A percentile compares a stretch with the other conserved stretches of the same genome.
phyloP scores from a whole-genome alignment of 2,888 invertebrate genomes.

The Gasteruption jaculator region DNA sequence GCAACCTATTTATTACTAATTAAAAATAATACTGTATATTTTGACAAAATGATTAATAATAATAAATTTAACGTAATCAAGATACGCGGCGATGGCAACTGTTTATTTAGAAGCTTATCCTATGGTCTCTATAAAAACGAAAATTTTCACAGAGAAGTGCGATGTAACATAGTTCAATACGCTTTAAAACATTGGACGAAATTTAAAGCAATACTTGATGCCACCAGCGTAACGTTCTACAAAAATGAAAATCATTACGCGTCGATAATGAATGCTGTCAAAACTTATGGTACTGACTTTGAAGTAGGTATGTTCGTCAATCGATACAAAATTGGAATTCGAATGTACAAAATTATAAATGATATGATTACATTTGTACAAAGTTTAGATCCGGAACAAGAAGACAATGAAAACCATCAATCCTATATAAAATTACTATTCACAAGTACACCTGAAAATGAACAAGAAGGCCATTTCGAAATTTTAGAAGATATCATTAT shows the following conservation, averaged over 20 bases:
- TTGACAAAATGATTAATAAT: background rate
- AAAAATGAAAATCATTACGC: background rate
- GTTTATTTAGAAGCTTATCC: slow-evolving; percentile 11
- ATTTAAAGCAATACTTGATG: slow-evolving; percentile 3
- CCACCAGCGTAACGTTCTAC: background rate
- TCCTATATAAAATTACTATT: slow-evolving; percentile 2
- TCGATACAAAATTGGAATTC: slow-evolving; percentile 2
- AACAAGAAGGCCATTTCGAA: slow-evolving; percentile 2
- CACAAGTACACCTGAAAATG: background rate
- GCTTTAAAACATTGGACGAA: slow-evolving; percentile 1
- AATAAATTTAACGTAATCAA: slow-evolving; percentile 3
- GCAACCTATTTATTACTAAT: too few species aligned
- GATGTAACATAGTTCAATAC: slow-evolving; percentile 4
- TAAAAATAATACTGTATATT: too few species aligned
- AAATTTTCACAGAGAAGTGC: slow-evolving; percentile 2
- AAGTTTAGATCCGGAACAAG: background rate
- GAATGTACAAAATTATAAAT: background rate
- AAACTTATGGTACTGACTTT: slow-evolving; percentile 7
- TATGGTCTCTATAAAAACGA: slow-evolving; percentile 5
- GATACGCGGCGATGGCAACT: slow-evolving; percentile 11
- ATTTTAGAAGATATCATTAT: background rate
- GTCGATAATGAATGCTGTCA: slow-evolving; percentile 1
- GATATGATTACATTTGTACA: background rate
- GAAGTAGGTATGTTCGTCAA: slow-evolving; percentile 10
- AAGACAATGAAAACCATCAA: background rate